Conservation (phyloP, 2,113 vertebrate genomes). For the Phylloscopus trochilus region DNA sequence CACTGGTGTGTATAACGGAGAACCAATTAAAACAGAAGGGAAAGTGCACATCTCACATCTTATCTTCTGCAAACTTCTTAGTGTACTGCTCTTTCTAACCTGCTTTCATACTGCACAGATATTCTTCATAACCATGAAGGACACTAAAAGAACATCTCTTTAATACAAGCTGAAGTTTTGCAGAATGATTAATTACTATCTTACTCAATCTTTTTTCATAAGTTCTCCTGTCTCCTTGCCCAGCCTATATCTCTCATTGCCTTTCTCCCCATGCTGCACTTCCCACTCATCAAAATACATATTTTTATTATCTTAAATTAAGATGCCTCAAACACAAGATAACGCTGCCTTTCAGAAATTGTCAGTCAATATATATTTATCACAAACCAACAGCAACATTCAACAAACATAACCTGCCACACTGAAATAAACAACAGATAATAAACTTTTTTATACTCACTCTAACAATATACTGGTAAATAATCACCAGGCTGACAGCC, state of each 20-base stretch:
- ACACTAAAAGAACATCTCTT: neutral
- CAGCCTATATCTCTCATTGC: neutral
- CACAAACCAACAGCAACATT: neutral
- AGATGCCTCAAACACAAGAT: neutral
- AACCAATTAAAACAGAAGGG: neutral
- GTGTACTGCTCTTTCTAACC: neutral
- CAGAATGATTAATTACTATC: neutral
- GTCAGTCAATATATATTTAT: neutral
- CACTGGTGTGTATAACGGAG: neutral
- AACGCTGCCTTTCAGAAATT: neutral
- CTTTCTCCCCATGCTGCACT: neutral
- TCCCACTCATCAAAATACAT: neutral
- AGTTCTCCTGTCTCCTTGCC: neutral
- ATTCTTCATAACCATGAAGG: neutral
- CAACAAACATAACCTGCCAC: neutral
- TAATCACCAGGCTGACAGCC: constrained; percentile 85
- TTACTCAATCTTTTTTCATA: neutral
- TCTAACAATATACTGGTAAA: constrained; percentile 81
- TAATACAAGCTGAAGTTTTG: neutral
- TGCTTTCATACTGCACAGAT: neutral
- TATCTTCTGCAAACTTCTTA: neutral
- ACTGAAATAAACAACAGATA: neutral
- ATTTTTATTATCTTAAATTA: neutral
- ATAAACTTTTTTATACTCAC: constrained; percentile 66
- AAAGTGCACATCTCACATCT: neutral